A percentile compares a stretch with the other conserved stretches of the same genome.
Conservation (phyloP, 2,888 invertebrate species). For the Eupithecia dodoneata region DNA sequence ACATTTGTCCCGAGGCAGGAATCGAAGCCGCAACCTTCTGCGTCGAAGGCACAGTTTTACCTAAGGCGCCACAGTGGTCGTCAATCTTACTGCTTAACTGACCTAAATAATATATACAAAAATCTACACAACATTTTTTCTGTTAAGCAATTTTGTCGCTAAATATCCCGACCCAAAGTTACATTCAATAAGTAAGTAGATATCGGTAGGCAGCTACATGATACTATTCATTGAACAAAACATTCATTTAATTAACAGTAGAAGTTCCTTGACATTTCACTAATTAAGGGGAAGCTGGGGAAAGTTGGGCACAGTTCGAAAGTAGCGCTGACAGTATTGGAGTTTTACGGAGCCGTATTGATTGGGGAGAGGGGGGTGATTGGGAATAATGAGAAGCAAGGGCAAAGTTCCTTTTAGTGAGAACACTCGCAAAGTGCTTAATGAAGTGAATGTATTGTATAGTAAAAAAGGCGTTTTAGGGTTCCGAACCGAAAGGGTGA, state of each 20-base stretch:
- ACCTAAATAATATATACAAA: no score
- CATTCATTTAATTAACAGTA: slow-evolving; percentile 30
- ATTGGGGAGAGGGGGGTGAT: slow-evolving; percentile 11
- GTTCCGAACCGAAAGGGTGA: no score
- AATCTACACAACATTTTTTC: no score
- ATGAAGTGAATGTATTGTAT: not conserved
- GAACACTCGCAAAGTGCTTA: not conserved
- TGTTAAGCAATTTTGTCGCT: not conserved
- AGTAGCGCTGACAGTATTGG: slow-evolving; percentile 15
- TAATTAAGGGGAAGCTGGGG: slow-evolving; percentile 32
- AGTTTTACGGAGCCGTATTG: slow-evolving; percentile 16
- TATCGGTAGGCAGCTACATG: not conserved
- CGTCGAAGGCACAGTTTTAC: no score
- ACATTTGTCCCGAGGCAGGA: no score
- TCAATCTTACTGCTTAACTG: no score
- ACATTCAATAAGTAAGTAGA: not conserved
- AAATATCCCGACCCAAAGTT: not conserved
- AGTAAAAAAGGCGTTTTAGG: not conserved
- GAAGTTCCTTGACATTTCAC: slow-evolving; percentile 34
- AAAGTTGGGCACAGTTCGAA: slow-evolving; percentile 18
- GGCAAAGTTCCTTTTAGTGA: not conserved
- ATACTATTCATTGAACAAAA: slow-evolving; percentile 15
- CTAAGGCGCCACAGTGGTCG: no score
- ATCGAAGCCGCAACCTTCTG: no score
- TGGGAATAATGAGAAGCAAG: not conserved